phyloP scores from a whole-genome alignment of 1,140 invertebrate species.

The Heliconius hermathena region DNA sequence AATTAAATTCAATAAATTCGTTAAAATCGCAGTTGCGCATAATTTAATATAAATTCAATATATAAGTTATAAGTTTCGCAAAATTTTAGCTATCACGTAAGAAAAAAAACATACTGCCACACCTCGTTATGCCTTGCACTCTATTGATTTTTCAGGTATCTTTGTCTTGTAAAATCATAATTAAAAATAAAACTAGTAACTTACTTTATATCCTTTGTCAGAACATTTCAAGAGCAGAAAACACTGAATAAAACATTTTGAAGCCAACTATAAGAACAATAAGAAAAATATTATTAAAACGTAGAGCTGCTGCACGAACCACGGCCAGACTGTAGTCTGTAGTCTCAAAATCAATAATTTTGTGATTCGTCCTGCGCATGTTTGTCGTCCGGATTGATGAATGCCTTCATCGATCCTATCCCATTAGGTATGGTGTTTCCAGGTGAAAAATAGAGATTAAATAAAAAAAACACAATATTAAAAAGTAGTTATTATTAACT shows the following conservation, averaged over 20 bases:
- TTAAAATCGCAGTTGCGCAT: not conserved
- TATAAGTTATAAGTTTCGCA: not conserved
- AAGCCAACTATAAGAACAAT: not conserved
- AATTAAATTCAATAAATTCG: not conserved
- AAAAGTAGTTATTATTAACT: too few species aligned
- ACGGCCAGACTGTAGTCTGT: not conserved
- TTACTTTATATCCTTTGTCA: not conserved
- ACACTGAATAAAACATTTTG: not conserved
- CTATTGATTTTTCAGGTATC: not conserved
- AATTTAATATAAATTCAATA: not conserved
- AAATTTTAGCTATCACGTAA: not conserved
- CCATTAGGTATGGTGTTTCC: not conserved
- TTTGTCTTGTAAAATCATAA: not conserved
- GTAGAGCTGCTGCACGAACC: not conserved
- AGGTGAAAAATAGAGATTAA: not conserved
- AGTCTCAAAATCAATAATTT: not conserved
- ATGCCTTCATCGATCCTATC: not conserved
- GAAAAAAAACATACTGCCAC: not conserved
- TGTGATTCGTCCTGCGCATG: not conserved
- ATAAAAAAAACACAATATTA: not conserved
- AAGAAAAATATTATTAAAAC: not conserved
- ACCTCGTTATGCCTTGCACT: not conserved
- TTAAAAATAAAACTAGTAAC: not conserved
- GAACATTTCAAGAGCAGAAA: not conserved
- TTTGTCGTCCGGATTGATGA: not conserved